phyloP scores from a whole-genome alignment of 1,140 invertebrate genomes.

The Harlomillsia oculata region DNA sequence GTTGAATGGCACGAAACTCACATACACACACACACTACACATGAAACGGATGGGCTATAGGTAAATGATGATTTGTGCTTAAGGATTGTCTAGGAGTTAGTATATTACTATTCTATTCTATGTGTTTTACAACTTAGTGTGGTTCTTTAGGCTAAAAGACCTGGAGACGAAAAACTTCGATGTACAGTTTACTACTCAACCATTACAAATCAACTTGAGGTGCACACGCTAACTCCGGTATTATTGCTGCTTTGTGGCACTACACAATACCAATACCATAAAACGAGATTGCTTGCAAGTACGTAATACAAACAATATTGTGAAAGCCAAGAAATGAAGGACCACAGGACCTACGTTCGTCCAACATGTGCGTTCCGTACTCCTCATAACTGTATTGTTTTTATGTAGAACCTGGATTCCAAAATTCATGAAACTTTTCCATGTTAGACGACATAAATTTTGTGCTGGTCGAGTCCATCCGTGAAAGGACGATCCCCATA shows the following conservation, averaged over 20 bases:
- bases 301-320: conserved; percentile 63
- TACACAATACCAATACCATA: too few relatives aligned
- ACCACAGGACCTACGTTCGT: conserved; percentile 78
- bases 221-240: too few relatives aligned
- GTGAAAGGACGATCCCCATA: conserved; percentile 83
- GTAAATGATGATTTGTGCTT: conserved; percentile 58
- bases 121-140: too few relatives aligned
- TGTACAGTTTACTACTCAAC: too few relatives aligned
- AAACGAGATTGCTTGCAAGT: conserved; percentile 72
- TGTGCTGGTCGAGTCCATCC: conserved; percentile 72
- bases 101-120: too few relatives aligned
- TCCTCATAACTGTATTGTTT: conserved; percentile 82
- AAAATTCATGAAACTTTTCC: conserved; percentile 71
- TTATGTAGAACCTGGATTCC: conserved; percentile 67
- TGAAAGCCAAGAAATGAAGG: conserved; percentile 57
- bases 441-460: conserved; percentile 90
- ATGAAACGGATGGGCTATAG: too few relatives aligned
- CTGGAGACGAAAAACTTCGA: too few relatives aligned
- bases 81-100: too few relatives aligned
- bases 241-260: too few relatives aligned
- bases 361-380: conserved; percentile 67
- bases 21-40: too few relatives aligned
- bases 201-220: too few relatives aligned
- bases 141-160: too few relatives aligned
- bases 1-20: conserved; percentile 92